Evolutionary conservation across 1,140 invertebrate genomes (phyloP).

Genomic region (Anoplophora glabripennis): DNA sequence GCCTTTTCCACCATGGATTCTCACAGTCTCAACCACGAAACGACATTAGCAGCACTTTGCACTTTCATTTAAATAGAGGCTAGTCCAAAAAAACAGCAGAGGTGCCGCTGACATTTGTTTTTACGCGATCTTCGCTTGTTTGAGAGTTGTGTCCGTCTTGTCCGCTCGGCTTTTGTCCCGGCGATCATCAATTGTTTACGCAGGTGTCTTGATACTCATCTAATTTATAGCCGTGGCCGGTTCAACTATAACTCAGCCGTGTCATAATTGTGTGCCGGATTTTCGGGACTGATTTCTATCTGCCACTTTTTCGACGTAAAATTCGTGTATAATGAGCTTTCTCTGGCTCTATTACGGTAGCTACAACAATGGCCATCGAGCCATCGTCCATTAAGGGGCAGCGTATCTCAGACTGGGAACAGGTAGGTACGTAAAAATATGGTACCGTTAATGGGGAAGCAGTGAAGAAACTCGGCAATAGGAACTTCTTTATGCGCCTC

Average conservation of each 20-base stretch:
- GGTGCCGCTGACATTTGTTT: conserved; percentile 38
- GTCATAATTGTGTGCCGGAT: conserved; percentile 38
- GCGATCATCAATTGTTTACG: conserved; percentile 37
- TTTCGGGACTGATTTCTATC: conserved; percentile 33
- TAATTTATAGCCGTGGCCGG: conserved; percentile 34
- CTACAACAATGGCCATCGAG: conserved; percentile 4
- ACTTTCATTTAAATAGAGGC: conserved; percentile 33
- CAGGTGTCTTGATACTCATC: conserved; percentile 41
- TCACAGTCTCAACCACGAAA: conserved; percentile 26
- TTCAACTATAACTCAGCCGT: conserved; percentile 33
- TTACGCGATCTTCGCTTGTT: conserved; percentile 32
- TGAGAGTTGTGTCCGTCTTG: conserved; percentile 18
- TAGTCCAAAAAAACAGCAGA: conserved; percentile 28
- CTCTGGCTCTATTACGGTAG: conserved; percentile 15
- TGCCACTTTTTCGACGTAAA: conserved; percentile 28
- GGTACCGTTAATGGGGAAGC: conserved; percentile 14
- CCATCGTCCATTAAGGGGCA: conserved; percentile 16
- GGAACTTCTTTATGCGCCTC: no score
- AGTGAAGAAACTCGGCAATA: no score
- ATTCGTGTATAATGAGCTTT: conserved; percentile 24
- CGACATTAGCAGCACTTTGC: conserved; percentile 38
- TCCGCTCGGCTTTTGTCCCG: conserved; percentile 33
- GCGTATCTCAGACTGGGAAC: conserved; percentile 5
- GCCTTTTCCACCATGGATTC: background rate
- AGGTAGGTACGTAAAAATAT: conserved; percentile 13